Percentiles rank a stretch among this genome's conserved stretches.
Conservation (phyloP, 1,140 invertebrate genomes). For the Tetragonula clypearis region DNA sequence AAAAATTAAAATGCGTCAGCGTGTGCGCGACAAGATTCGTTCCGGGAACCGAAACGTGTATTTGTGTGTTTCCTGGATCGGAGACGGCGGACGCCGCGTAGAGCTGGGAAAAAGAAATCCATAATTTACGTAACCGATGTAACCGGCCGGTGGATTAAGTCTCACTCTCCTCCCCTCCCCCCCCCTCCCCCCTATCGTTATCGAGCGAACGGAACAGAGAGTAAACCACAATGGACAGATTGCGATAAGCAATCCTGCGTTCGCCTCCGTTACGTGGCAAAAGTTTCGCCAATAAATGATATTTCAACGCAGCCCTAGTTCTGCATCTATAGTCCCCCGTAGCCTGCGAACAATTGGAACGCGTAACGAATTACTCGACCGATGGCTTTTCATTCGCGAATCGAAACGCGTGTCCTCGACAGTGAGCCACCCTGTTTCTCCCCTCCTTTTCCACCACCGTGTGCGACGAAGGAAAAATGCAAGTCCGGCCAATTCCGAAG, state of each 20-base stretch:
- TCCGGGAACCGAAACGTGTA: no score
- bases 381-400: constrained; percentile 11
- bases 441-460: no score
- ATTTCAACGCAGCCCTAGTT: constrained; percentile 12
- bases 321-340: no score
- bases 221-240: constrained; percentile 23
- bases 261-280: not conserved
- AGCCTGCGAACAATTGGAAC: not conserved
- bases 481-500: not conserved
- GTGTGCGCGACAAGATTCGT: not conserved
- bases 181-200: not conserved
- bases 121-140: constrained; percentile 4
- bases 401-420: not conserved
- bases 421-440: not conserved
- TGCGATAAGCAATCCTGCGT: constrained; percentile 16
- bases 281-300: constrained; percentile 39
- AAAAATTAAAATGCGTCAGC: not conserved
- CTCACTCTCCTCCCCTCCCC: no score
- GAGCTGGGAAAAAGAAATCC: not conserved
- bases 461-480: not conserved
- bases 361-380: constrained; percentile 16
- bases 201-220: not conserved
- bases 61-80: not conserved
- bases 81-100: no score
- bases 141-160: constrained; percentile 5